Evolutionary conservation across 2,113 vertebrate species (phyloP), one percentile per base, ranked within the genome.

Genomic region (Halichoerus grypus): DNA sequence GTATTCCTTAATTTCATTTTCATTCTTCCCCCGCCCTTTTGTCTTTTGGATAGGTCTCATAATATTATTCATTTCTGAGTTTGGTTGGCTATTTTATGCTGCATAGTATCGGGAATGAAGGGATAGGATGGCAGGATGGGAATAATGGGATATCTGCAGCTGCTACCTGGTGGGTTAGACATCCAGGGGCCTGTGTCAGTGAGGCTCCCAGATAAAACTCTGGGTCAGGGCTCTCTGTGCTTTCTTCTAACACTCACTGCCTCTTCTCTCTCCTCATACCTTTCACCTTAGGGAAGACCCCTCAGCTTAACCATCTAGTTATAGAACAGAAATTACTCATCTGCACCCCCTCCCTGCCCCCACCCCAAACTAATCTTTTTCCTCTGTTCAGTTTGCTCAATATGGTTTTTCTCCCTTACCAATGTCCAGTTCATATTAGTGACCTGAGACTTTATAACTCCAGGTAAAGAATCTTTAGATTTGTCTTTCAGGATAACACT

Each of bases 131-230:
- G 22, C 3, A 24, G 77, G 24, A 15, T 26, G 53, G 26, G 22
- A 21, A 3, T 33, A 39, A 26, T 0, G 12, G 42, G 3, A 12
- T 1, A 10, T 19, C 19, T 31, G 3, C 22, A 65, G 59, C 7
- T 71, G 39, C 4, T 63, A 0, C 11, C 53, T 3, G 53, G 9
- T 72, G 12, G 33, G 13, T n/a, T 63, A 28, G 6, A 59, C 51
- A 42, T 31, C 28, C 63, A 28, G 15, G 33, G 36, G 13, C 16
- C 28, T 21, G 5, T 10, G 13, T n/a, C 49, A 39, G 18, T 36
- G n/a, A 88, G 57, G 42, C 10, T 7, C 12, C 26, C 21, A 82
- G 51, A 11, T 67, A 53, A 1, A 53, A 1, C 5, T 4, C 28
- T 24, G 49, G 14, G 18, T 4, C 9, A 15, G 5, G 33, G 8